Evolutionary conservation across 2,113 vertebrate species (phyloP), one percentile per base, ranked within the genome.

Genomic region (Pogona vitticeps): DNA sequence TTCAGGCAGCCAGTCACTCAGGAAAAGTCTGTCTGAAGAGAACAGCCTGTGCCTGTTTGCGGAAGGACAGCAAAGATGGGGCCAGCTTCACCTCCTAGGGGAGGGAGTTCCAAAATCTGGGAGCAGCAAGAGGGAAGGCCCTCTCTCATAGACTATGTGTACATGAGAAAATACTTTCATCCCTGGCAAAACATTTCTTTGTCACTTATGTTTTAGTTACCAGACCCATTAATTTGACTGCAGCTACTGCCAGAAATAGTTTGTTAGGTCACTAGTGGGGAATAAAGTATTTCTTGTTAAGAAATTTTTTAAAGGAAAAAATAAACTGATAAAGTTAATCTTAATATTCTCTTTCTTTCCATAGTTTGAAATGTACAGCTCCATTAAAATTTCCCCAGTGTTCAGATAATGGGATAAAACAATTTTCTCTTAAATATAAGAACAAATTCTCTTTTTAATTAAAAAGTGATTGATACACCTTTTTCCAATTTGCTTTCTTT

Each of bases 401-500:
- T 10, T 1, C 88, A 82, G 2, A 23, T 90, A 86, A 89, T 17
- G 61, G 20, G 26, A 91, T 89, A 91, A 91, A 91, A 93, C 58
- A 68, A 84, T 92, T 86, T 88, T 15, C 85, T 46, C n/a, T 91
- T 84, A 89, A 92, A 77, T 85, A 83, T 46, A 88, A 79, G 15
- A 14, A 88, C 3, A 91, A 91, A 85, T 0, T 85, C 84, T 2
- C 80, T 31, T 26, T 82, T 72, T 91, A 90, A 92, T 91, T 93
- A 91, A 94, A 91, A 83, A 84, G 31, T 63, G 3, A 88, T 12
- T 26, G 90, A 72, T 89, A 90, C 80, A 68, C 6, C 71, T 91
- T 90, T 83, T 83, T 86, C 23, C 89, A 90, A 84, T 92, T 90
- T 85, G 87, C 84, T 83, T 52, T 86, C 68, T 81, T 76, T 31